Evolutionary conservation across 1,140 invertebrate genomes (phyloP), one percentile per base, ranked within the genome.

Genomic region (Danaus melanippus): DNA sequence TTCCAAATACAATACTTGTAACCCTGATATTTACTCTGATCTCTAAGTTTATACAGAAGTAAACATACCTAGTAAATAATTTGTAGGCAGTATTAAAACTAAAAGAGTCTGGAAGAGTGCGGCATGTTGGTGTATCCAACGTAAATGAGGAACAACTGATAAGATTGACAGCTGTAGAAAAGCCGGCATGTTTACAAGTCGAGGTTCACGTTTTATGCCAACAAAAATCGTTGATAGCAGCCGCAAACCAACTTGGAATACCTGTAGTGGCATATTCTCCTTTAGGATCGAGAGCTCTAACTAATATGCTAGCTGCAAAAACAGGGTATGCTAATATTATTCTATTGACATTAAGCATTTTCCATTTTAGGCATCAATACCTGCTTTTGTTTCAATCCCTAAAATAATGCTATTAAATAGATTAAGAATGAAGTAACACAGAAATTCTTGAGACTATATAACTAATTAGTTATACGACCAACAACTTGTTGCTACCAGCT

Each of bases 151-250:
- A 89, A 21, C 93, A 95, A 82, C 87, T 95, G 17, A 69, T 87
- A 53, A 85, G 89, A 10, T 80, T 95, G 44, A 79, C 90, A 50
- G 88, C 91, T 11, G 90, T 91, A 46, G 88, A 90, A 45, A 88
- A 89, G 53, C 93, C 93, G 1, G 89, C 88, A 12, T 93, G 91
- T 71, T 79, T 94, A 42, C 92, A 95, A 85, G 51, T 96, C 10
- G 96, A 97, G 74, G 85, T 94, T 10, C 94, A 97, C 78, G 90
- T 92, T 0, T 93, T 95, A 62, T 89, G 93, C 66, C 95, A 96
- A 74, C 96, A 97, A 79, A 90, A 88, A 5, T 79, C 90, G 10
- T 78, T 98, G 11, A 84, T 93, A 2, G 88, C 92, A 43, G 93
- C 91, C 48, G 96, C 95, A 66, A 87, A 90, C 49, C 70, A 85